These are phyloP conservation scores for Gymnosoma rotundatum DNA, from an alignment of 2,888 invertebrate species.

Conservation along the genomic window DNA sequence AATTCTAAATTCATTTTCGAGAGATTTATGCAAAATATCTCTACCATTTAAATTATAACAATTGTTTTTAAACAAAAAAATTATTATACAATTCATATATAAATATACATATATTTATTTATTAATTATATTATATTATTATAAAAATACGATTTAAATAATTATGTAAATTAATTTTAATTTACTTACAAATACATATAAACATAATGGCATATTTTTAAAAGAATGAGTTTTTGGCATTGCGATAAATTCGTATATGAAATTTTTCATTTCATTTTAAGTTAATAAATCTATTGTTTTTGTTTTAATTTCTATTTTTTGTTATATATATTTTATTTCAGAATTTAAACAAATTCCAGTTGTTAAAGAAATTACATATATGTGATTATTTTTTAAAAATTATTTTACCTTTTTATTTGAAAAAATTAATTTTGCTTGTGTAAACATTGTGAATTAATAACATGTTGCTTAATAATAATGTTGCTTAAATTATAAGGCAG, in stretches of 20 bases:
- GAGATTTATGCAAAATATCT: conserved; percentile 28
- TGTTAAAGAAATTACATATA: not conserved
- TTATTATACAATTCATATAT: conserved; percentile 57
- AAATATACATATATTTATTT: conserved; percentile 59
- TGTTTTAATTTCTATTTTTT: not conserved
- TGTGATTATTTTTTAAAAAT: too few species aligned
- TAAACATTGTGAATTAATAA: too few species aligned
- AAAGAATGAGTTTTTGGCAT: conserved; percentile 27
- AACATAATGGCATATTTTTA: conserved; percentile 20
- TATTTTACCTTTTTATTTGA: too few species aligned
- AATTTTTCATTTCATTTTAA: conserved; percentile 25
- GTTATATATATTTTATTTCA: too few species aligned
- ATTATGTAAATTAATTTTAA: conserved; percentile 45
- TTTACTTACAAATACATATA: conserved; percentile 32
- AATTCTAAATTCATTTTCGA: conserved; percentile 21
- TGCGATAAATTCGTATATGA: conserved; percentile 29
- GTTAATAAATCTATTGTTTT: conserved; percentile 15
- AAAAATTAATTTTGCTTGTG: too few species aligned
- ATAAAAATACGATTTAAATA: conserved; percentile 34
- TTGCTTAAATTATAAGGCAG: too few species aligned
- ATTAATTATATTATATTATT: conserved; percentile 42
- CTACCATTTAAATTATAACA: conserved; percentile 47
- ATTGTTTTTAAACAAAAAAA: conserved; percentile 51
- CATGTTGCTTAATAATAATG: too few species aligned
- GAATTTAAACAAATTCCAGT: too few species aligned